Evolutionary conservation across 2,113 vertebrate genomes (phyloP), one percentile per base, ranked within the genome.

Genomic region (Lynx canadensis): DNA sequence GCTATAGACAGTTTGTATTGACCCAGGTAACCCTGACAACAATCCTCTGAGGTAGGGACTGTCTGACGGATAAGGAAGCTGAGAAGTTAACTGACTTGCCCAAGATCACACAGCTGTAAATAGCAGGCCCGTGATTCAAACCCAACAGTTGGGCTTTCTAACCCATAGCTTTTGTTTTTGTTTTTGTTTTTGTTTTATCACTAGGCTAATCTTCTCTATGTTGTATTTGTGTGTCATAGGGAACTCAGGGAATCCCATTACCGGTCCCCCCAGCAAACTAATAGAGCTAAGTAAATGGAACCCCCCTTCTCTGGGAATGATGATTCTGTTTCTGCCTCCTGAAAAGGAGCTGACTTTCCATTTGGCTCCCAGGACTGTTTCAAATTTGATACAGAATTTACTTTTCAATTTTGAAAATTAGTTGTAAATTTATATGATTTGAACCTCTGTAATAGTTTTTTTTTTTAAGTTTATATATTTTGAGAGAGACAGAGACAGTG

Each of bases 351-450:
- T 48, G 63, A 31, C 25, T 88, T 76, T 25, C 73, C 16, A 74
- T 33, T 74, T 14, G 68, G 25, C 21, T 60, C 55, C 52, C 57
- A 68, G 38, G 13, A 66, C 66, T 38, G 0, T 57, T 83, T 88
- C 33, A 89, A 78, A 71, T 19, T 84, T 5, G 48, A 68, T 65
- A 36, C 36, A 69, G 31, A 89, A 74, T 94, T 91, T 88, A 52
- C 66, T 83, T 88, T 41, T 88, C 31, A 60, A 9, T 45, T 89
- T 89, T 82, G n/a, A 80, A 98, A 94, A n/a, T 0, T 21, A 65
- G 31, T 57, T 79, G 41, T 55, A 89, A 91, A 76, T n/a, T 6
- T 33, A 2, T 33, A 68, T 38, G 27, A 57, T 66, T 27, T 82
- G 74, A 89, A 57, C 6, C 7, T 55, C 63, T 36, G 7, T 74